These are phyloP conservation scores for Ibidorhyncha struthersii DNA, from an alignment of 2,113 vertebrate genomes.

Conservation along the genomic window DNA sequence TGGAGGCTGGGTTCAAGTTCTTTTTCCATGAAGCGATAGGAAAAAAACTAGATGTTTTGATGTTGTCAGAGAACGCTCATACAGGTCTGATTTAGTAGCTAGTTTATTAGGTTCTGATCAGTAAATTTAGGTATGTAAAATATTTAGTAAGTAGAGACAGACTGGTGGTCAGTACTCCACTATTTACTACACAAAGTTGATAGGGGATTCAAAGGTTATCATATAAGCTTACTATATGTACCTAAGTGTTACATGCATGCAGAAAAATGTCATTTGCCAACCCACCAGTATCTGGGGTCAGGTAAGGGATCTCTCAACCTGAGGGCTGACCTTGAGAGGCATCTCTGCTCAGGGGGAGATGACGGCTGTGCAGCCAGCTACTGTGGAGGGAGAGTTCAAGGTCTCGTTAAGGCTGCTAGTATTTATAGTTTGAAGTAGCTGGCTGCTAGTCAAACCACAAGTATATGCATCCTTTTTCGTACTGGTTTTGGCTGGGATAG, in stretches of 20 bases:
- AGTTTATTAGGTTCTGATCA: not conserved
- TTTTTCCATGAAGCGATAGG: not conserved
- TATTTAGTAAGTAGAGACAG: not conserved
- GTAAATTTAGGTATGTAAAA: not conserved
- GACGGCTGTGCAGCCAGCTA: not conserved
- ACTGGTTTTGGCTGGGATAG: not conserved
- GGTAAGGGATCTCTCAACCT: not conserved
- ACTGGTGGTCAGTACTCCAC: accelerated
- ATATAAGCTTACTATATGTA: accelerated
- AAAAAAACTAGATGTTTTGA: too few species aligned
- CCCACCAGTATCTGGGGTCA: not conserved
- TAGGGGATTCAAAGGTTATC: not conserved
- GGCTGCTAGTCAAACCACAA: not conserved
- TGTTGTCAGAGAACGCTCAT: not conserved
- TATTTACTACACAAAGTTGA: not conserved
- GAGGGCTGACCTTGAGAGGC: not conserved
- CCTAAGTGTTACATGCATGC: not conserved
- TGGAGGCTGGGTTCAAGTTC: not conserved
- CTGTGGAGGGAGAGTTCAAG: not conserved
- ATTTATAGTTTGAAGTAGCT: not conserved
- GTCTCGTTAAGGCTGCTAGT: not conserved
- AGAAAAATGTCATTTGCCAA: not conserved
- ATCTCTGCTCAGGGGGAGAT: not conserved
- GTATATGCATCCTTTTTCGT: not conserved
- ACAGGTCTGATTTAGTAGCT: not conserved